phyloP scores from a whole-genome alignment of 2,797 vertebrate genomes.

The Sebastolobus alascanus region DNA sequence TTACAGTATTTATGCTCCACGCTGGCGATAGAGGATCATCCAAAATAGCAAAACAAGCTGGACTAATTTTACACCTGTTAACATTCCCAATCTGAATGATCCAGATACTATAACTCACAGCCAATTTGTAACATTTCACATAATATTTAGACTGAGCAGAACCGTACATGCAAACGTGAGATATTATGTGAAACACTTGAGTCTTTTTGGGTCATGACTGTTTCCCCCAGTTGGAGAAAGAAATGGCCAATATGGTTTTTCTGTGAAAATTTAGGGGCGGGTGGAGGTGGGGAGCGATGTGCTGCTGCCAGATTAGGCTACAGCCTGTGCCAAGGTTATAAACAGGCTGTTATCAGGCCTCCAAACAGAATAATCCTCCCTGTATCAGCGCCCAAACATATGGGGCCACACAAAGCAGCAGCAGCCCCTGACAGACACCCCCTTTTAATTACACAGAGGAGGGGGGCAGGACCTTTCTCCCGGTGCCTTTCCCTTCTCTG shows the following conservation, averaged over 20 bases:
- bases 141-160: constrained; percentile 17
- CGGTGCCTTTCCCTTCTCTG: constrained; percentile 47
- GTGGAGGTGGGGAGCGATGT: constrained; percentile 91
- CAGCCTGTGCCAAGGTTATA: constrained; percentile 98
- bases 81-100: constrained; percentile 13
- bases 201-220: constrained; percentile 69
- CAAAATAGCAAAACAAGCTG: constrained; percentile 44
- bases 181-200: constrained; percentile 39
- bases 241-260: constrained; percentile 72
- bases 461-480: constrained; percentile 79
- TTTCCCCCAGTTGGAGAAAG: constrained; percentile 55
- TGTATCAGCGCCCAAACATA: constrained; percentile 99
- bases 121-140: constrained; percentile 17
- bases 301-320: constrained; percentile 97
- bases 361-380: constrained; percentile 99
- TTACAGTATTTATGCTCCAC: background rate
- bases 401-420: constrained; percentile 97
- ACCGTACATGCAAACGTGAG: constrained; percentile 19
- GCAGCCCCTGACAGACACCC: constrained; percentile 96
- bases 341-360: constrained; percentile 98
- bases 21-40: constrained; percentile 24
- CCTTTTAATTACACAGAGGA: constrained; percentile 97
- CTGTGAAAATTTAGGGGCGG: constrained; percentile 70
- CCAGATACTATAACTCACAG: constrained; percentile 18
- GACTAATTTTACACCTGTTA: constrained; percentile 54